Conservation (phyloP, 2,113 vertebrate genomes). For the Struthio camelus region DNA sequence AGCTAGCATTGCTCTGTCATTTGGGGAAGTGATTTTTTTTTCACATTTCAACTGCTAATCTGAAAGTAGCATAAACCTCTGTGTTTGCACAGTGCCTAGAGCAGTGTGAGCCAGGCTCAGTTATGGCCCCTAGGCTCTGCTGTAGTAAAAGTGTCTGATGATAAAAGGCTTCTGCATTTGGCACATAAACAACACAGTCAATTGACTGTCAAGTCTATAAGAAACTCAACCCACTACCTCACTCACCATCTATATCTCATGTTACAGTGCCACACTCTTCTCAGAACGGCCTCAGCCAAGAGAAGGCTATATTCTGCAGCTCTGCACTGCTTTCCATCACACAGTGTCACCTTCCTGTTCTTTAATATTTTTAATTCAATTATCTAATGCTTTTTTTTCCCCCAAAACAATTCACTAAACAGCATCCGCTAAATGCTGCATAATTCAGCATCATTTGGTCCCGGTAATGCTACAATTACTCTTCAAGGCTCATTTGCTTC, state of each 20-base stretch:
- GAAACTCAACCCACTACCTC: neutral
- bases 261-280: neutral
- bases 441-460: constrained; percentile 67
- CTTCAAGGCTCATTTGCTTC: constrained; percentile 68
- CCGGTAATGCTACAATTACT: constrained; percentile 66
- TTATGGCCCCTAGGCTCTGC: neutral
- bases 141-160: neutral
- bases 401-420: neutral
- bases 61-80: neutral
- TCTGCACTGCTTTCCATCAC: neutral
- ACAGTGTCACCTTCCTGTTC: neutral
- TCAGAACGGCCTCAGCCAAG: neutral
- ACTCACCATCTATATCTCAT: neutral
- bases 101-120: neutral
- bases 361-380: neutral
- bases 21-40: neutral
- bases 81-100: neutral
- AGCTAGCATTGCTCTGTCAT: neutral
- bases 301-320: neutral
- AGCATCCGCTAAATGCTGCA: neutral
- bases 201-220: neutral
- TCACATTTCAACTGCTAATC: neutral
- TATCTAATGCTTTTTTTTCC: neutral
- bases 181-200: neutral
- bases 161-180: neutral